Evolutionary conservation across 2,888 invertebrate species (phyloP).

Genomic region (Cetonia aurata): DNA sequence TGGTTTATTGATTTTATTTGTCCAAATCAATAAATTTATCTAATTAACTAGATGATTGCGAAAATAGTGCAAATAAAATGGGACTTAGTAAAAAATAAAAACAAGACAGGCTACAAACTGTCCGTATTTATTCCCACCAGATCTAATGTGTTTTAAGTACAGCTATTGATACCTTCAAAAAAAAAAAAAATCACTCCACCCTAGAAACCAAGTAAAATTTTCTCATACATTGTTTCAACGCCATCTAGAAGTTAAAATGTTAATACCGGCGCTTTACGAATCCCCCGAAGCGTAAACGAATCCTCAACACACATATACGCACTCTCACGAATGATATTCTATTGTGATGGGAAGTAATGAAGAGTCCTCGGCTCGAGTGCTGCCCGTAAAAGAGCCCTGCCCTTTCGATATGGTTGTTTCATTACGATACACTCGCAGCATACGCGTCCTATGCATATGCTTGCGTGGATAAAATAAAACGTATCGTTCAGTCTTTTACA

Average conservation of each 20-base stretch:
- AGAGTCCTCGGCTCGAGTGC: conserved; percentile 38
- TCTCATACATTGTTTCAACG: conserved; percentile 43
- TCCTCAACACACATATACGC: conserved; percentile 29
- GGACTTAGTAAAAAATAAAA: too few relatives aligned
- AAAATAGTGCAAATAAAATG: too few relatives aligned
- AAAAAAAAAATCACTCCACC: too few relatives aligned
- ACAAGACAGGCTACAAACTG: too few relatives aligned
- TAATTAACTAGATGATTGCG: too few relatives aligned
- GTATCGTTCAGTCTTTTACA: conserved; percentile 27
- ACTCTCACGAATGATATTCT: conserved; percentile 34
- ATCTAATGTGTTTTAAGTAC: too few relatives aligned
- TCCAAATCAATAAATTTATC: too few relatives aligned
- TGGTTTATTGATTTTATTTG: too few relatives aligned
- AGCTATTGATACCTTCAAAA: too few relatives aligned
- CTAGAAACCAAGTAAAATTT: conserved; percentile 12
- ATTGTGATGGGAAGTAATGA: conserved; percentile 43
- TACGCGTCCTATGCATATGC: neutral
- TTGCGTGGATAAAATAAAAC: neutral
- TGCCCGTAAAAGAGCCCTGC: conserved; percentile 12
- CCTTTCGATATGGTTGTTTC: conserved; percentile 33
- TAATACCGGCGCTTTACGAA: conserved; percentile 38
- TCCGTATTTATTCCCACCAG: too few relatives aligned
- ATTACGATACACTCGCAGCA: conserved; percentile 12
- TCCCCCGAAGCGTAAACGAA: conserved; percentile 38
- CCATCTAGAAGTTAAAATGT: conserved; percentile 42